These are phyloP conservation scores for Miichthys miiuy DNA, from an alignment of 2,797 vertebrate genomes.

Conservation along the genomic window DNA sequence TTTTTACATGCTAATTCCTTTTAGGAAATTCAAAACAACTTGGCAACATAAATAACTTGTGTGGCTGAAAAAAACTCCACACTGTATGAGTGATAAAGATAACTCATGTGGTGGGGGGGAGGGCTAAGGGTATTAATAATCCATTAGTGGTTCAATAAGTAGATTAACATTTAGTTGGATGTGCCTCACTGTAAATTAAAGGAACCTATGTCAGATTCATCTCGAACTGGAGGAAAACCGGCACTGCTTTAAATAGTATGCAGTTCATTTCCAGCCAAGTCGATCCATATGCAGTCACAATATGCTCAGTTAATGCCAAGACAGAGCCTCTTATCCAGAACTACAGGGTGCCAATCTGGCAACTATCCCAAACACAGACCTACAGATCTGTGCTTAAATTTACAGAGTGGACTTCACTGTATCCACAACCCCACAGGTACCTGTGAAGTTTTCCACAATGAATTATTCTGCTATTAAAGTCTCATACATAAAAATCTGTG, in stretches of 20 bases:
- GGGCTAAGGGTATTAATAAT: constrained; percentile 45
- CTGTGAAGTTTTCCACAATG: too few species aligned
- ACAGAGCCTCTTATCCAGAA: constrained; percentile 65
- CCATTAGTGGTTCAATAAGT: constrained; percentile 44
- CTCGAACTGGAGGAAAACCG: neutral
- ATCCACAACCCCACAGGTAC: neutral
- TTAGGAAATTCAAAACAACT: constrained; percentile 1
- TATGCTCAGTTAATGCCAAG: constrained; percentile 21
- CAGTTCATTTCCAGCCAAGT: neutral
- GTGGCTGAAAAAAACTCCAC: neutral
- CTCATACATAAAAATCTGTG: too few species aligned
- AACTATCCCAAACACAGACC: constrained; percentile 36
- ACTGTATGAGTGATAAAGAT: constrained; percentile 20
- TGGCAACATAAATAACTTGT: neutral
- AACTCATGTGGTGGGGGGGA: neutral
- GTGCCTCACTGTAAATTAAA: neutral
- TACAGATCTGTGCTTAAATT: constrained; percentile 2
- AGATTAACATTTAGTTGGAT: constrained; percentile 50
- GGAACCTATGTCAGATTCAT: neutral
- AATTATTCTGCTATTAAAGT: too few species aligned
- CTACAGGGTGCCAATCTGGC: constrained; percentile 67
- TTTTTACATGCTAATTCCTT: constrained; percentile 1
- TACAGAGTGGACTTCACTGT: neutral
- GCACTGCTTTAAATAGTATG: too few species aligned
- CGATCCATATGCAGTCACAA: constrained; percentile 27